Conservation (phyloP, 2,888 invertebrate genomes). For the Heliconius ethilla region DNA sequence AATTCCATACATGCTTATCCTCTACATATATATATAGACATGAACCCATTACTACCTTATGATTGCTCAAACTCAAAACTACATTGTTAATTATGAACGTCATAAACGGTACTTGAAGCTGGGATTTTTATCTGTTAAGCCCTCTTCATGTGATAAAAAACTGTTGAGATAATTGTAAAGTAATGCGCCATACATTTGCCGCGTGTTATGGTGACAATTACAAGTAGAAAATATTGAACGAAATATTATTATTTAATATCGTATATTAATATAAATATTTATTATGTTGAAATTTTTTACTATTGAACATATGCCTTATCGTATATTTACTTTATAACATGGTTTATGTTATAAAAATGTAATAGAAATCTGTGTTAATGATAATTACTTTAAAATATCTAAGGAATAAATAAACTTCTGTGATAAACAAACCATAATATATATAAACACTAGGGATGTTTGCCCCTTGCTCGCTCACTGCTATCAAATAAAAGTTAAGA, state of each 20-base stretch:
- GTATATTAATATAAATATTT: not conserved
- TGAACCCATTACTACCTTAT: no score
- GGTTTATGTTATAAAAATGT: not conserved
- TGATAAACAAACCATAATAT: no score
- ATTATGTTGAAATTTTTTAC: not conserved
- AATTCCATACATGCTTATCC: no score
- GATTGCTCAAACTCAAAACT: no score
- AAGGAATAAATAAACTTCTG: no score
- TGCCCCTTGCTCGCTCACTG: no score
- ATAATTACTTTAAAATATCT: not conserved
- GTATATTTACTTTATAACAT: not conserved
- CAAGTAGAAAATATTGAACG: not conserved
- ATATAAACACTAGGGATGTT: no score
- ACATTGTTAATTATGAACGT: not conserved
- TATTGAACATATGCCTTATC: not conserved
- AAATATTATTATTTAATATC: not conserved
- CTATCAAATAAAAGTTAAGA: no score
- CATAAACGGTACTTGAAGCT: not conserved
- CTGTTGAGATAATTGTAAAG: conserved; percentile 10
- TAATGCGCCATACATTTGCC: not conserved
- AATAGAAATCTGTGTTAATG: not conserved
- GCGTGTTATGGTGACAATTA: not conserved
- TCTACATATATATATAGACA: no score
- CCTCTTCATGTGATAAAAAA: not conserved
- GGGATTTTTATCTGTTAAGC: not conserved